Base-by-base conservation (phyloP, 1,140 invertebrate species). In the Lepidurus couesii region DNA sequence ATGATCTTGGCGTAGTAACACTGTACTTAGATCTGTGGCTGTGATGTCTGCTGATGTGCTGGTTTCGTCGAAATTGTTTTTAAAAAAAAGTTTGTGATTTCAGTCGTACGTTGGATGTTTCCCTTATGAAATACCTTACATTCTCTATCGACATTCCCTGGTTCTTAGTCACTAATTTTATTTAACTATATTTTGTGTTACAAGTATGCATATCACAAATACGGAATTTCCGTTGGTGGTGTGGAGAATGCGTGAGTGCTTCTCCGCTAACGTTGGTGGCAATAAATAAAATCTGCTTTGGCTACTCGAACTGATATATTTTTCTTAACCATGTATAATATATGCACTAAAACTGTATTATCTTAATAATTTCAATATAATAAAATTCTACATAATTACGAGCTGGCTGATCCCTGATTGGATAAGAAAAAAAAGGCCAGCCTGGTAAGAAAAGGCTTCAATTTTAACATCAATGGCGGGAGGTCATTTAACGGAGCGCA, bases 1-100 rank as follows among this genome's bases (percentile, higher is more conserved):
- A 43, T 79, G 47, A 75, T 13, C 53, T 9, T 65, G 13, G 53
- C 53, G 13, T 65, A 65, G 53, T 65, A 65, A 16, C 53, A n/a
- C 21, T 65, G 53, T 65, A 65, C 53, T 65, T 65, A 65, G 53
- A 65, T 65, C 53, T 65, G 53, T 65, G 53, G 16, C 53, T 65
- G 53, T 65, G 53, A 65, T 65, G 53, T 65, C 21, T 65, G 21
- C 24, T 1, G n/a, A 65, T 21, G 21, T 65, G 53, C 16, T 65
- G 53, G 53, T 65, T 65, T 21, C 16, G 16, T 65, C 21, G 21
- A 65, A 13, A 65, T 34, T 34, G 34, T 34, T 34, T 34, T 34
- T 0, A 2, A 34, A 34, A 34, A 34, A 34, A 34, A 34, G 34
- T 34, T 34, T 34, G 34, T 34, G 34, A 34, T 34, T 34, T 2